Conservation (phyloP, 2,888 invertebrate genomes). For the Nephrotoma flavescens region DNA sequence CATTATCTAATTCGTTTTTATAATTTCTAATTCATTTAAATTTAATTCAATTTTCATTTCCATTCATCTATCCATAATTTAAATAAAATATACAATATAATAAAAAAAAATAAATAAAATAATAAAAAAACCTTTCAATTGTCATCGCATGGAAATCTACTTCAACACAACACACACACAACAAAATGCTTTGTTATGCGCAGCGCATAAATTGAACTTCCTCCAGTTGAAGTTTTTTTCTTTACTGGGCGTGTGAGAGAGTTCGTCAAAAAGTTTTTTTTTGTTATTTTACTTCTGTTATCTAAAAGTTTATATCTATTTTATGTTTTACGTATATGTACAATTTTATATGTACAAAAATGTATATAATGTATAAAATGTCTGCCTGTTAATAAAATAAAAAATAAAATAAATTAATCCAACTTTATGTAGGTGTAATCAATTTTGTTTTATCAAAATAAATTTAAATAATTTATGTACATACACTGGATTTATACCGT, state of each 20-base stretch:
- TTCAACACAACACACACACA: background rate
- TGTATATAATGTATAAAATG: background rate
- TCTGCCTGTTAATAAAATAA: background rate
- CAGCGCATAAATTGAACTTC: constrained; percentile 4
- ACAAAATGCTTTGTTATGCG: constrained; percentile 1
- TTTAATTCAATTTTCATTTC: background rate
- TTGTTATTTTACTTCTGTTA: background rate
- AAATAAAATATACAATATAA: background rate
- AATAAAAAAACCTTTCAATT: background rate
- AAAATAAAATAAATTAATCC: background rate
- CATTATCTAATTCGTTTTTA: background rate
- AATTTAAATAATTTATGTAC: background rate
- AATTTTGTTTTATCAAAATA: background rate
- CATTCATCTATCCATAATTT: background rate
- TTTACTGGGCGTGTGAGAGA: constrained; percentile 5
- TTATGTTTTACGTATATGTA: background rate
- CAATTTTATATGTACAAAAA: background rate
- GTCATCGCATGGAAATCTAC: background rate
- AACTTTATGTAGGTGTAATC: constrained; percentile 2
- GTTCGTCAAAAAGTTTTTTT: constrained; percentile 3
- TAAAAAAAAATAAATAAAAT: background rate
- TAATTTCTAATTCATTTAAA: constrained; percentile 1
- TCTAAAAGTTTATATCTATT: background rate
- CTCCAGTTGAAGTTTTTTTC: background rate
- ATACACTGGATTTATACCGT: background rate